These are phyloP conservation scores for Conomelus anceps DNA, from an alignment of 2,888 invertebrate genomes.

Conservation along the genomic window DNA sequence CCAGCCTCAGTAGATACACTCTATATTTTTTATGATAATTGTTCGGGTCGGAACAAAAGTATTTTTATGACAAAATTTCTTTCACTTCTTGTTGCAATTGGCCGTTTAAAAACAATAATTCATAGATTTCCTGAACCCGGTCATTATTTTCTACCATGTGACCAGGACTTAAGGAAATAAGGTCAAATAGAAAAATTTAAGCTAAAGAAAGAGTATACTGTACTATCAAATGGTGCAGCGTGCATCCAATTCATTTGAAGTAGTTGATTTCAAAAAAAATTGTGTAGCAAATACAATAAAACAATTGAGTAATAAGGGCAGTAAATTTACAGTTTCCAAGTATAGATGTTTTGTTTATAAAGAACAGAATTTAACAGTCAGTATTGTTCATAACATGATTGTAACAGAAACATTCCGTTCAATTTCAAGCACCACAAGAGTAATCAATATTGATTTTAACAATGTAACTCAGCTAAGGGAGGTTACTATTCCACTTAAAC, in stretches of 20 bases:
- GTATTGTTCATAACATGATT: too few relatives aligned
- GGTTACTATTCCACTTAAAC: too few relatives aligned
- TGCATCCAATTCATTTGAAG: not conserved
- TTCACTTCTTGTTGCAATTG: not conserved
- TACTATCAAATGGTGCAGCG: not conserved
- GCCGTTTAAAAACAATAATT: not conserved
- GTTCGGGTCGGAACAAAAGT: not conserved
- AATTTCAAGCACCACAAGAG: too few relatives aligned
- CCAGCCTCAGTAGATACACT: not conserved
- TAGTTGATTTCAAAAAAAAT: not conserved
- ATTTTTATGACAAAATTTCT: not conserved
- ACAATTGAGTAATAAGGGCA: not conserved
- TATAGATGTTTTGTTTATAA: not conserved
- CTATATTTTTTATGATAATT: not conserved
- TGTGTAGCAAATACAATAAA: not conserved
- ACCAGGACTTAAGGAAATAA: not conserved
- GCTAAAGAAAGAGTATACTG: not conserved
- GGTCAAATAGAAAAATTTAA: not conserved
- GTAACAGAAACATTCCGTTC: too few relatives aligned
- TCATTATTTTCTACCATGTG: not conserved
- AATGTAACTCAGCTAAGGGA: too few relatives aligned
- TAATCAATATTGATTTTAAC: too few relatives aligned
- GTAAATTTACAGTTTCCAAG: not conserved
- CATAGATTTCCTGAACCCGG: not conserved
- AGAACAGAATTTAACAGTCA: too few relatives aligned